Conservation (phyloP, 2,113 vertebrate species). For the Indri indri region DNA sequence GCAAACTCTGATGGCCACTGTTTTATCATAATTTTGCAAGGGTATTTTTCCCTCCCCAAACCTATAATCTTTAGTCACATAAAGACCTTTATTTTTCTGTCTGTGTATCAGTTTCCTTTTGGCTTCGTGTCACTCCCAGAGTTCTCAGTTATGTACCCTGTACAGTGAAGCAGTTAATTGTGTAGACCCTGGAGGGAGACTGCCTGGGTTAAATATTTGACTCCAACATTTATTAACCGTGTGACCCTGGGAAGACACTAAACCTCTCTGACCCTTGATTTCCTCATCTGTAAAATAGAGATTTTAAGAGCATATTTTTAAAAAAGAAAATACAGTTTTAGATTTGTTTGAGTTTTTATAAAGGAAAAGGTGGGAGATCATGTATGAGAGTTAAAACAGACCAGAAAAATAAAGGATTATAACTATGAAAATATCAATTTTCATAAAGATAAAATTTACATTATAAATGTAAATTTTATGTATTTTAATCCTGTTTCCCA, state of each 20-base stretch:
- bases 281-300: not conserved
- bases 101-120: not conserved
- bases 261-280: not conserved
- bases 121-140: not conserved
- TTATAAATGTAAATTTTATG: not conserved
- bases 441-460: not conserved
- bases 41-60: not conserved
- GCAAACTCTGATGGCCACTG: not conserved
- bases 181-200: not conserved
- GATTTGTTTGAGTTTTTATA: constrained; percentile 23
- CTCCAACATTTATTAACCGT: not conserved
- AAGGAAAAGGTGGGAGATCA: not conserved
- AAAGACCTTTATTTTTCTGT: not conserved
- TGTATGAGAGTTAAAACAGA: not conserved
- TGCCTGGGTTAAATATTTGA: not conserved
- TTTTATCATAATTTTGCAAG: not conserved
- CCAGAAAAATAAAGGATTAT: not conserved
- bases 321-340: not conserved
- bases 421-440: constrained; percentile 5
- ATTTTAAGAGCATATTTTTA: not conserved
- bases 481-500: not conserved
- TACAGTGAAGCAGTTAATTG: not conserved
- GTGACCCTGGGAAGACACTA: not conserved
- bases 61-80: not conserved
- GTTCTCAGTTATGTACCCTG: not conserved